phyloP scores from a whole-genome alignment of 2,113 vertebrate species.

The Limanda limanda region DNA sequence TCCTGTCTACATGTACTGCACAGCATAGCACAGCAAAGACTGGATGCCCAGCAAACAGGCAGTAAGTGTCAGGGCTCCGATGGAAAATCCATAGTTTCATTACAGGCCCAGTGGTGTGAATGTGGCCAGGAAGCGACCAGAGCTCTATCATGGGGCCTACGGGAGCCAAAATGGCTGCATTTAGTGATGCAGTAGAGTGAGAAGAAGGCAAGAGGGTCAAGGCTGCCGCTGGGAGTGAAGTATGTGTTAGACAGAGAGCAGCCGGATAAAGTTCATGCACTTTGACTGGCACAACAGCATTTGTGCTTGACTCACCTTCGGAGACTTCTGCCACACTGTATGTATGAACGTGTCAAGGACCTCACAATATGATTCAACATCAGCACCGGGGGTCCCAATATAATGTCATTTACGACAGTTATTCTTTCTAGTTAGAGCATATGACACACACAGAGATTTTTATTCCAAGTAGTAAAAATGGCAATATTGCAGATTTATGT shows the following conservation, averaged over 20 bases:
- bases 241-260: slow-evolving; percentile 48
- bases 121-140: slow-evolving; percentile 66
- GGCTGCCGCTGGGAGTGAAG: slow-evolving; percentile 69
- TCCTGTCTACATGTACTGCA: slow-evolving; percentile 37
- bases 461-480: background rate
- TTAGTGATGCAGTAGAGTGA: slow-evolving; percentile 74
- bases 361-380: slow-evolving; percentile 24
- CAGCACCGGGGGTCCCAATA: slow-evolving; percentile 13
- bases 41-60: slow-evolving; percentile 71
- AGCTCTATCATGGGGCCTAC: slow-evolving; percentile 74
- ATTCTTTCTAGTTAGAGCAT: background rate
- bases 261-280: slow-evolving; percentile 61
- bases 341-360: slow-evolving; percentile 31
- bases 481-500: background rate
- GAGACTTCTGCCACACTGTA: slow-evolving; percentile 18
- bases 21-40: slow-evolving; percentile 52
- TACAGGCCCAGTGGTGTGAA: slow-evolving; percentile 78
- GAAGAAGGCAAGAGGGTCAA: slow-evolving; percentile 76
- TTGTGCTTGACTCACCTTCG: slow-evolving; percentile 19
- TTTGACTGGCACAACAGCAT: slow-evolving; percentile 36
- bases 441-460: background rate
- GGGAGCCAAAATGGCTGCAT: slow-evolving; percentile 78
- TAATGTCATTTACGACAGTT: slow-evolving; percentile 18
- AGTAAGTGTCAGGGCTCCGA: slow-evolving; percentile 74
- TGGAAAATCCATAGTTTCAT: slow-evolving; percentile 85